Conservation (phyloP, 2,797 vertebrate genomes). For the Rhyacichthys aspro region DNA sequence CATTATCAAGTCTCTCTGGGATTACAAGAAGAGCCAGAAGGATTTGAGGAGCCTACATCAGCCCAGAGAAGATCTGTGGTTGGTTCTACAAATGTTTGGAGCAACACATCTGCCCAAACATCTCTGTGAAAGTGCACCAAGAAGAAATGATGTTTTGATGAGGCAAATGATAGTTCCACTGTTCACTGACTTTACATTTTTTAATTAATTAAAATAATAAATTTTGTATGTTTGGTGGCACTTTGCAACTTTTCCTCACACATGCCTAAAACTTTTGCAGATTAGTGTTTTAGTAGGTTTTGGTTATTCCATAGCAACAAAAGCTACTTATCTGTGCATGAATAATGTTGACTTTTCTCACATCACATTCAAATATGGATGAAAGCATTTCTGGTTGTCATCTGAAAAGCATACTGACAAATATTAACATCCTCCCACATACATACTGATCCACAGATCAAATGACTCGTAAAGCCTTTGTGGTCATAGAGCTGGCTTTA, state of each 20-base stretch:
- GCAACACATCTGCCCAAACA: no score
- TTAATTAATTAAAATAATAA: no score
- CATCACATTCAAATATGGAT: conserved; percentile 13
- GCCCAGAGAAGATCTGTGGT: no score
- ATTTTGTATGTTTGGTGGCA: neutral
- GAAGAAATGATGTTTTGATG: no score
- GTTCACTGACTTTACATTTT: no score
- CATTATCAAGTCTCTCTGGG: no score
- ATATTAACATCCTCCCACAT: conserved; percentile 20
- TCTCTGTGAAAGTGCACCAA: no score
- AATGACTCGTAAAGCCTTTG: conserved; percentile 12
- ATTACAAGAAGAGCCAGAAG: no score
- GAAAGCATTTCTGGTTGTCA: conserved; percentile 15
- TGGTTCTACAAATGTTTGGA: no score
- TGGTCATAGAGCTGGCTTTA: conserved; percentile 18
- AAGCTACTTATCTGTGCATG: neutral
- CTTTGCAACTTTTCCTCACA: neutral
- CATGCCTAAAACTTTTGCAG: neutral
- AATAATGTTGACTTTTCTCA: neutral
- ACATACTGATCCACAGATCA: neutral
- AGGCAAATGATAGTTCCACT: no score
- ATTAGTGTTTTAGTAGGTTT: neutral
- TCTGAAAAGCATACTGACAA: conserved; percentile 17
- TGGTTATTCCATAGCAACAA: neutral
- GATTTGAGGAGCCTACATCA: no score